Percentiles rank a stretch among this genome's conserved stretches.
These are phyloP conservation scores for Elanus axillaris DNA, from an alignment of 2,113 vertebrate genomes.

Conservation along the genomic window DNA sequence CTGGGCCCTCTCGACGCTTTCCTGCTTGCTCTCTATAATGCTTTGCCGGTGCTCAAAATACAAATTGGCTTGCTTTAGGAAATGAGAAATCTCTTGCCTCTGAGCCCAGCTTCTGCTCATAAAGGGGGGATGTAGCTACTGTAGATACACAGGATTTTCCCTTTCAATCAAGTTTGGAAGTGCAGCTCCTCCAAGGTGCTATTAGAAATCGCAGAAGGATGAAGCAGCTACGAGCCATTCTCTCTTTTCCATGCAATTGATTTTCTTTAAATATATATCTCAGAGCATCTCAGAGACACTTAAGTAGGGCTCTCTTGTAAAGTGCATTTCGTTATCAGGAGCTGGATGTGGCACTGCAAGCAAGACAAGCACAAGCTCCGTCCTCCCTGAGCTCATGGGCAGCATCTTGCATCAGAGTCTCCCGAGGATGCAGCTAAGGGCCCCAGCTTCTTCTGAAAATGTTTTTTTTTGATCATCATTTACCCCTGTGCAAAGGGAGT, in stretches of 20 bases:
- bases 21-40: neutral
- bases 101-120: neutral
- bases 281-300: neutral
- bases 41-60: neutral
- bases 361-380: neutral
- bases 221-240: neutral
- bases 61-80: neutral
- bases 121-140: neutral
- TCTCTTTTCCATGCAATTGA: neutral
- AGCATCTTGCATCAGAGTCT: accelerated
- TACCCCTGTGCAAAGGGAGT: neutral
- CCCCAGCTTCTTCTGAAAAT: neutral
- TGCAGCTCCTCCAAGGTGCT: neutral
- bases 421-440: neutral
- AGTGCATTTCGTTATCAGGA: neutral
- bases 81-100: neutral
- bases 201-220: neutral
- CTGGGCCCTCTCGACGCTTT: neutral
- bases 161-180: neutral
- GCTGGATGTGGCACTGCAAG: neutral
- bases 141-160: neutral
- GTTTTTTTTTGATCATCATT: accelerated
- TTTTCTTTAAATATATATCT: neutral
- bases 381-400: accelerated
- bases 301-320: neutral